Percentiles rank a stretch among this genome's conserved stretches.
These are phyloP conservation scores for Dermatophagoides farinae DNA, from an alignment of 1,140 invertebrate genomes.

Conservation along the genomic window DNA sequence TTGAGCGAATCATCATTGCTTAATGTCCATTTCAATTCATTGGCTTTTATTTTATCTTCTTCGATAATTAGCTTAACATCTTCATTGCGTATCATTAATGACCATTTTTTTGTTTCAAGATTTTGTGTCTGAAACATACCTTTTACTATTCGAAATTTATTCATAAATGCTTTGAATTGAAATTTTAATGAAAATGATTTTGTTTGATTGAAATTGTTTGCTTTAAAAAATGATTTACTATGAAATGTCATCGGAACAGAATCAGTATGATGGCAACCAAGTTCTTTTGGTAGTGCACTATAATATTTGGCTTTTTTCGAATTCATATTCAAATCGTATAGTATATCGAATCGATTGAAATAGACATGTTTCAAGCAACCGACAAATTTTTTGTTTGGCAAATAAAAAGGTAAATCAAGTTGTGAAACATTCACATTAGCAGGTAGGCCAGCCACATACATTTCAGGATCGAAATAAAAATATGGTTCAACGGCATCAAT, in stretches of 20 bases:
- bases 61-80: background rate
- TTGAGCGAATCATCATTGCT: conserved; percentile 3
- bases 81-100: background rate
- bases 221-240: background rate
- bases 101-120: background rate
- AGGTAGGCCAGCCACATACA: conserved; percentile 12
- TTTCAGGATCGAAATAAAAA: conserved; percentile 59
- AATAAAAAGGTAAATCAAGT: background rate
- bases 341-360: conserved; percentile 70
- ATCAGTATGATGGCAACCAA: conserved; percentile 35
- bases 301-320: conserved; percentile 40
- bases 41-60: background rate
- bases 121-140: background rate
- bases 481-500: conserved; percentile 48
- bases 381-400: conserved; percentile 36
- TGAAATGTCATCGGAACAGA: conserved; percentile 6
- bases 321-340: conserved; percentile 54
- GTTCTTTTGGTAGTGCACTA: conserved; percentile 53
- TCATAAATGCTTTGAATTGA: background rate
- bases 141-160: background rate
- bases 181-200: background rate
- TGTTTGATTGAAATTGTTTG: background rate
- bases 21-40: background rate
- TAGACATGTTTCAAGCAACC: conserved; percentile 77
- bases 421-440: background rate